Evolutionary conservation across 2,888 invertebrate genomes (phyloP), one percentile per base, ranked within the genome.

Genomic region (Timema cristinae): DNA sequence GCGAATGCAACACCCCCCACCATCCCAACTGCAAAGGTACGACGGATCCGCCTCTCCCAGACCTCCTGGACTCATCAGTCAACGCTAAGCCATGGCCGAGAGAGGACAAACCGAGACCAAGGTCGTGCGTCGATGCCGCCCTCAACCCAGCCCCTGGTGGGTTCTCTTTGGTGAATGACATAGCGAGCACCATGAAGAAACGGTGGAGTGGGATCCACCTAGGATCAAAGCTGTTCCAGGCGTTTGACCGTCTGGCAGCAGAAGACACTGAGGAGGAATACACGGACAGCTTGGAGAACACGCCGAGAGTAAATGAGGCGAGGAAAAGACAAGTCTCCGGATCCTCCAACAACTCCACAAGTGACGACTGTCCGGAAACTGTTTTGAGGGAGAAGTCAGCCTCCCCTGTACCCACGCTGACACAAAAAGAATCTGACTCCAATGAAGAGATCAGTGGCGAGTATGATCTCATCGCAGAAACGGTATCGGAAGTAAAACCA

Each of bases 191-290:
- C 6, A 79, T 81, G 50, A 89, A 88, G 77, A 89, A 91, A 79
- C 85, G 91, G 76, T 92, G 92, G 90, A 91, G 91, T 63, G 89
- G 89, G 54, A 88, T 90, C 59, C 89, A 90, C 74, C 82, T 89
- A 75, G 89, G 89, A 68, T 88, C 90, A 0, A 90, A 90, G 78
- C 83, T 91, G 77, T 90, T 89, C 81, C 89, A 90, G 78, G 90
- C 89, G 5, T 90, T 91, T 77, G 91, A 91, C 79, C 85, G 89
- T 78, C 83, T 91, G 50, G 86, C 86, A 71, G 86, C 86, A 73
- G 87, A 86, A 74, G 87, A 88, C 78, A 89, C 90, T 74, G 89
- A 89, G 77, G 86, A 85, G 66, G 90, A 90, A 81, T 91, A 91
- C 79, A 89, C 90, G 9, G 91, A 92, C 82, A 91, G 91, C 81